Evolutionary conservation across 2,888 invertebrate genomes (phyloP).

Genomic region (Sarcophaga variegata): DNA sequence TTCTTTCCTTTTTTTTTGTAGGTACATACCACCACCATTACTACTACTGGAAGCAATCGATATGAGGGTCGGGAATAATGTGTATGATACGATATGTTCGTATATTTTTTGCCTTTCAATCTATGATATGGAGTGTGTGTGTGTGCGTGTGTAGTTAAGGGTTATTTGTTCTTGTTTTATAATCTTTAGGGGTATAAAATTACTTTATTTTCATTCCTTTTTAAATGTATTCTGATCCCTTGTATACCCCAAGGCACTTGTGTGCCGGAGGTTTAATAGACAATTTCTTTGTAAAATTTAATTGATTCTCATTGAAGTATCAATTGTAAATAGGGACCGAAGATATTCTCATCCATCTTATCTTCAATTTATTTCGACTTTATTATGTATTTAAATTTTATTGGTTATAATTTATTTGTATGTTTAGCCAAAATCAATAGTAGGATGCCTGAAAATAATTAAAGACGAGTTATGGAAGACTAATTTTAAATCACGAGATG

Average conservation of each 20-base stretch:
- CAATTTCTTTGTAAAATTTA: slow-evolving; percentile 49
- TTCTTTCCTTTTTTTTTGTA: slow-evolving; percentile 16
- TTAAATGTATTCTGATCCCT: too few species aligned
- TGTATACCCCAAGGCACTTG: too few species aligned
- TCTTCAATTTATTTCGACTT: too few species aligned
- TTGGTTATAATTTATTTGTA: too few species aligned
- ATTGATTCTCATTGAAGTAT: slow-evolving; percentile 46
- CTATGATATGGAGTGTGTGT: not conserved
- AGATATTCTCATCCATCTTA: too few species aligned
- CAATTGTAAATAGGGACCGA: too few species aligned
- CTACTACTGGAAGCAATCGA: slow-evolving; percentile 10
- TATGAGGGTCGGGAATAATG: not conserved
- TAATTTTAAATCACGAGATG: too few species aligned
- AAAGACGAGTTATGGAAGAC: too few species aligned
- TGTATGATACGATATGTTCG: not conserved
- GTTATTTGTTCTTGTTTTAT: slow-evolving; percentile 29
- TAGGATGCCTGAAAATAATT: too few species aligned
- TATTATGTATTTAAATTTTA: too few species aligned
- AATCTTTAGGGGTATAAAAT: slow-evolving; percentile 38
- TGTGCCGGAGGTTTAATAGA: not conserved
- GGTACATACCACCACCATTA: slow-evolving; percentile 28
- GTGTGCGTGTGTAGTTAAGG: slow-evolving; percentile 14
- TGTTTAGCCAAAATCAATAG: too few species aligned
- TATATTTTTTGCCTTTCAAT: slow-evolving; percentile 2
- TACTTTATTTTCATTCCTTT: slow-evolving; percentile 21